Conservation (phyloP, 2,113 vertebrate species). For the Xenopus laevis region DNA sequence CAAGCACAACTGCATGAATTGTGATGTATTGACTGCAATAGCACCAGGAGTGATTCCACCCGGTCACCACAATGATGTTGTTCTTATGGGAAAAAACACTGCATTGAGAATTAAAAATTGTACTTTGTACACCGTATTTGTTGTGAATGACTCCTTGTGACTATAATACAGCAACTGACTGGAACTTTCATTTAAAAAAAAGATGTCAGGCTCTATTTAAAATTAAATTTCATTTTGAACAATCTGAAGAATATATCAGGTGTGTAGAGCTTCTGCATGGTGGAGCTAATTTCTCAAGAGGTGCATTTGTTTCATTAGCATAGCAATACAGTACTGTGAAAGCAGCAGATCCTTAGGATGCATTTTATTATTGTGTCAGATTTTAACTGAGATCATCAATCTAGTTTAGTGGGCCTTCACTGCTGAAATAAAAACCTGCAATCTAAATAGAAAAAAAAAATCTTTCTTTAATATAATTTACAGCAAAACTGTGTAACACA, state of each 20-base stretch:
- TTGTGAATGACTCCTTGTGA: too few relatives aligned
- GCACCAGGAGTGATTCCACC: too few relatives aligned
- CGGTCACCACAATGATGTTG: too few relatives aligned
- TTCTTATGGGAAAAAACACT: too few relatives aligned
- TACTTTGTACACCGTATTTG: too few relatives aligned
- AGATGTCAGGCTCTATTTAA: conserved; percentile 19
- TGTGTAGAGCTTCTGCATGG: conserved; percentile 19
- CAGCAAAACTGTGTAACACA: conserved; percentile 1
- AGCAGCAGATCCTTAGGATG: conserved; percentile 25
- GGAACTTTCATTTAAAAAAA: conserved; percentile 8
- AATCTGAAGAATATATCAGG: conserved; percentile 21
- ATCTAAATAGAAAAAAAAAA: conserved; percentile 6
- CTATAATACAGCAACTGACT: too few relatives aligned
- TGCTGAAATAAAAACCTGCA: conserved; percentile 20
- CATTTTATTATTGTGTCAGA: conserved; percentile 38
- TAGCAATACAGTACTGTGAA: conserved; percentile 7
- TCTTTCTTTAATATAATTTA: neutral
- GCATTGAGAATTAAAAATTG: too few relatives aligned
- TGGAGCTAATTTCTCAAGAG: conserved; percentile 37
- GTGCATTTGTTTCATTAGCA: conserved; percentile 38
- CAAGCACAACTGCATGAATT: too few relatives aligned
- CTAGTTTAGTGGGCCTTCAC: conserved; percentile 32
- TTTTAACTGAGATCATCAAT: conserved; percentile 41
- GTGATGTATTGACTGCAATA: too few relatives aligned
- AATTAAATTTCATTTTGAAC: conserved; percentile 23